Conservation (phyloP, 2,113 vertebrate genomes). For the Cervus canadensis region DNA sequence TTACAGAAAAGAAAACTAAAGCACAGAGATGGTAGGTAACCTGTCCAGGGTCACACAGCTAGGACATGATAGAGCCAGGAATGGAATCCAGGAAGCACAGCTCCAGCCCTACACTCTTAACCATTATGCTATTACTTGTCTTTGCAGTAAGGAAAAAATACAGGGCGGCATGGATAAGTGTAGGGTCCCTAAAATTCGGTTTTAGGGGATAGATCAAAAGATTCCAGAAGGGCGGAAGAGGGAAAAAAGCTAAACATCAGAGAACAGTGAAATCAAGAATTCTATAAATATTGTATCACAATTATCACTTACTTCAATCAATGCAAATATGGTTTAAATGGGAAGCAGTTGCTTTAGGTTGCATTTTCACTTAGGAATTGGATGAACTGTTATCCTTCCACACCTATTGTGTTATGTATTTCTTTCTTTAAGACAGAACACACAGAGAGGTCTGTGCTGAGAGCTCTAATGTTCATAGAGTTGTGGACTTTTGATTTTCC, state of each 20-base stretch:
- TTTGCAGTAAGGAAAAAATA: background rate
- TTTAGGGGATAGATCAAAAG: background rate
- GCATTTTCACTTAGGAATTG: background rate
- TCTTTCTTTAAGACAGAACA: background rate
- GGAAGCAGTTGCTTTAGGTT: background rate
- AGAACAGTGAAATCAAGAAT: background rate
- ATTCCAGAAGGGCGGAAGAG: background rate
- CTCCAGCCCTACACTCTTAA: too few relatives aligned
- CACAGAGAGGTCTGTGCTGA: fast-evolving
- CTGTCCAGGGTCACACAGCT: background rate
- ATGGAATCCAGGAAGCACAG: background rate
- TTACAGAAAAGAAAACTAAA: background rate
- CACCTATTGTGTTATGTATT: fast-evolving
- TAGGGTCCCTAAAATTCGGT: background rate
- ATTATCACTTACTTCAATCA: background rate
- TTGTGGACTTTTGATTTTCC: background rate
- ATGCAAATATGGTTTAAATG: background rate
- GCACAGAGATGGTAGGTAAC: background rate
- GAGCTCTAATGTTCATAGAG: background rate
- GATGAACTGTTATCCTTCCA: background rate
- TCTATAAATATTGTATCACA: background rate
- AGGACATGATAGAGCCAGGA: background rate
- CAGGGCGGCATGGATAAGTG: fast-evolving
- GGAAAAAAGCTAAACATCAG: too few relatives aligned
- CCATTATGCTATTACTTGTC: background rate